Base-by-base conservation (phyloP, 1,140 invertebrate genomes). In the Drosophila gunungcola region DNA sequence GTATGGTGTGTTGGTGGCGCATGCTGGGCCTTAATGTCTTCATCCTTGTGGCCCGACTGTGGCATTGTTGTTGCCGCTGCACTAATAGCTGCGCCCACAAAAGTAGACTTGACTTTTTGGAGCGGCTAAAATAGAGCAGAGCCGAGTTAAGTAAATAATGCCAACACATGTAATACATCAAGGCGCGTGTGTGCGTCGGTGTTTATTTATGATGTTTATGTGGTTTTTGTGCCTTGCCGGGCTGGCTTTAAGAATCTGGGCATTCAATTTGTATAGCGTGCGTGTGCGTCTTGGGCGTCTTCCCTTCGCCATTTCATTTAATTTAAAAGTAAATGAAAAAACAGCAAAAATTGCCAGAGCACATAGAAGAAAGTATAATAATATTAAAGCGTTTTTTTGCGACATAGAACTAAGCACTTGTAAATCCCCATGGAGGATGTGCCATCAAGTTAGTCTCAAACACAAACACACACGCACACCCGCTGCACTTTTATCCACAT, bases 391-490 rank as follows among this genome's bases (percentile, higher is more conserved):
- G 77, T 89, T 89, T 89, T 85, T 89, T 86, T 88, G 80, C 77
- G 80, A 88, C 80, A 90, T 85, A 90, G 80, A 86, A 90, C 86
- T 90, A 90, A 90, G 86, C 86, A 90, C 86, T 90, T 90, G 86
- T 90, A 90, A 90, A 90, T 90, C 86, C 83, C 86, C 81, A 82
- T 89, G 84, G 81, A 90, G 86, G 78, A 90, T 90, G 81, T 90
- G 86, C 86, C 85, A 84, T 90, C 86, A 90, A 90, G 85, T 90
- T 75, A 90, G 85, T 90, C 85, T 85, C 85, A 78, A 85, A 85
- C 57, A 79, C 85, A 90, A 89, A 89, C 80, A 85, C 80, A 58
- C 34, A 49, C 58, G 49, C 55, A 55, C 53, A 53, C 60, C 49
- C 64, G 53, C 75, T 83, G 83, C 72, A 63, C 78, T 79, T 60